Conservation (phyloP, 2,888 invertebrate species). For the Dicyrtoma fusca region DNA sequence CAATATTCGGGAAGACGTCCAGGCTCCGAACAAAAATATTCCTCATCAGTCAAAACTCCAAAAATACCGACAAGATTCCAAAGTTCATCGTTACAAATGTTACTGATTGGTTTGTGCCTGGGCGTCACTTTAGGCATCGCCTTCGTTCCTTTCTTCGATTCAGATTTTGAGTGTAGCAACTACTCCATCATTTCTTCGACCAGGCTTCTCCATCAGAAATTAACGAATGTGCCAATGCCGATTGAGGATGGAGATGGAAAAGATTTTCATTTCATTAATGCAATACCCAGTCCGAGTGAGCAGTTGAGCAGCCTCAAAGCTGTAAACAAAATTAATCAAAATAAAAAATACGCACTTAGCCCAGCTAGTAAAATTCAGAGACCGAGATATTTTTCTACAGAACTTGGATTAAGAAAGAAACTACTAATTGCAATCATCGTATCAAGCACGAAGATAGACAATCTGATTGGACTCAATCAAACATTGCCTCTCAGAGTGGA, state of each 20-base stretch:
- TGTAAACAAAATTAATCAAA: not conserved
- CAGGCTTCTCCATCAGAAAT: not conserved
- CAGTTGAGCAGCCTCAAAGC: not conserved
- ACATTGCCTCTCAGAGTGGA: conserved; percentile 83
- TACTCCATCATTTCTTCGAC: too few species aligned
- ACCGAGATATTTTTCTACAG: conserved; percentile 92
- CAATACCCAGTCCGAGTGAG: too few species aligned
- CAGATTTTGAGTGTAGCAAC: conserved; percentile 13
- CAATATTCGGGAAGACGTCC: too few species aligned
- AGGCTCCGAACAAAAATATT: too few species aligned
- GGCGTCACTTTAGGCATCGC: conserved; percentile 42
- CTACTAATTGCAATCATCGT: conserved; percentile 85
- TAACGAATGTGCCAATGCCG: not conserved
- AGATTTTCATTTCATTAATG: not conserved
- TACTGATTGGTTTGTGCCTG: conserved; percentile 43
- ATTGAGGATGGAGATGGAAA: not conserved
- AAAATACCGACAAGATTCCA: not conserved
- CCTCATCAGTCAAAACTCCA: not conserved
- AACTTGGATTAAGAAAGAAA: conserved; percentile 88
- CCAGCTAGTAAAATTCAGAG: conserved; percentile 60
- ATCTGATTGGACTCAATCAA: conserved; percentile 82
- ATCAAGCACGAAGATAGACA: conserved; percentile 68
- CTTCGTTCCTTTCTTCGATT: conserved; percentile 37
- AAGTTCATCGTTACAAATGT: conserved; percentile 34
- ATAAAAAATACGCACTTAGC: not conserved